Evolutionary conservation across 1,140 invertebrate species (phyloP).

Genomic region (Drosophila kepulauana): DNA sequence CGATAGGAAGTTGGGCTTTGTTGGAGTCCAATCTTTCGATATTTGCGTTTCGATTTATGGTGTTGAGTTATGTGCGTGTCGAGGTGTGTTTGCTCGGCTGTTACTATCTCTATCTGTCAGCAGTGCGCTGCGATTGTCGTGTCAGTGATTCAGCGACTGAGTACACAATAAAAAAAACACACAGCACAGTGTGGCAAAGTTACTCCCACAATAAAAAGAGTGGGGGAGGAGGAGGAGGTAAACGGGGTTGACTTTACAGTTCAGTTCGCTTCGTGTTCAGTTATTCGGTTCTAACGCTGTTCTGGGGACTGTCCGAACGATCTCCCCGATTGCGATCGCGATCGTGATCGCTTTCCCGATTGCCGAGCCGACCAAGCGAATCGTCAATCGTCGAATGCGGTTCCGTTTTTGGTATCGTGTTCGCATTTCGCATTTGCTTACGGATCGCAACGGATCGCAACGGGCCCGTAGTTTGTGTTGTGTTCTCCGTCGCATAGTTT

Average conservation of each 20-base stretch:
- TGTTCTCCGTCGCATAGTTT: not conserved
- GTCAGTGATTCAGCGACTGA: slow-evolving; percentile 62
- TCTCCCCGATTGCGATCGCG: not conserved
- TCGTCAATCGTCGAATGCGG: slow-evolving; percentile 3
- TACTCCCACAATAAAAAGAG: slow-evolving; percentile 50
- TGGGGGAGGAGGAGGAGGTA: not conserved
- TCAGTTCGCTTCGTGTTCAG: slow-evolving; percentile 14
- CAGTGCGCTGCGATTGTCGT: slow-evolving; percentile 61
- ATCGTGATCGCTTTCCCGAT: not conserved
- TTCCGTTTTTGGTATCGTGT: slow-evolving; percentile 15
- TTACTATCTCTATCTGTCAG: slow-evolving; percentile 72
- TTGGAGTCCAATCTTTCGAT: slow-evolving; percentile 23
- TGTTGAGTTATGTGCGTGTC: slow-evolving; percentile 27
- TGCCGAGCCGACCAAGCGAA: slow-evolving; percentile 9
- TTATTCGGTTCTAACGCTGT: not conserved
- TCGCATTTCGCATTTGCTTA: slow-evolving; percentile 44
- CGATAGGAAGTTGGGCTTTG: not conserved
- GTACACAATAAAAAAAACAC: slow-evolving; percentile 43
- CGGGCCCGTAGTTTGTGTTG: slow-evolving; percentile 13
- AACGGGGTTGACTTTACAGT: slow-evolving; percentile 26
- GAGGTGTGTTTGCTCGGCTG: slow-evolving; percentile 59
- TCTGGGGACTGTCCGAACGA: not conserved
- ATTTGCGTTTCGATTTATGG: slow-evolving; percentile 27
- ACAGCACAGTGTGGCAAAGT: slow-evolving; percentile 10
- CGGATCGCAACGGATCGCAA: slow-evolving; percentile 26